A percentile compares a stretch with the other conserved stretches of the same genome.
Evolutionary conservation across 2,113 vertebrate species (phyloP).

Genomic region (Gasterosteus aculeatus): DNA sequence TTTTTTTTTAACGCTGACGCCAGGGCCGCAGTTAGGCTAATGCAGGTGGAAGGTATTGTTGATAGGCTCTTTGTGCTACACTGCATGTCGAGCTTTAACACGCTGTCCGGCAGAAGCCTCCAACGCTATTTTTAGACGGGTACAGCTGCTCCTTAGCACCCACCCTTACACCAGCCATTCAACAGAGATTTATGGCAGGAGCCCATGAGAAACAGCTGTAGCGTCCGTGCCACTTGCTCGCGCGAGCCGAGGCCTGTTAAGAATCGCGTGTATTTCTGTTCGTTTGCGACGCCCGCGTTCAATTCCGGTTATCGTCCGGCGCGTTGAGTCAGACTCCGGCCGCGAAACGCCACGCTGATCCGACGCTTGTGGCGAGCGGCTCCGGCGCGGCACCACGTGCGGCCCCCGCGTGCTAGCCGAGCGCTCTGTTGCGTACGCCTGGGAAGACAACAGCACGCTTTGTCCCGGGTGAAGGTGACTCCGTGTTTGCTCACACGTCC

Average conservation of each 20-base stretch:
- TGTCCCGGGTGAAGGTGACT: slow-evolving; percentile 33
- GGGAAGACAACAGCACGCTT: slow-evolving; percentile 31
- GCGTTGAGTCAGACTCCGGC: slow-evolving; percentile 62
- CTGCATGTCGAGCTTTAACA: slow-evolving; percentile 64
- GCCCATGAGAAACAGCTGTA: slow-evolving; percentile 72
- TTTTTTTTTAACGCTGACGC: slow-evolving; percentile 63
- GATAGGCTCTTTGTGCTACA: slow-evolving; percentile 66
- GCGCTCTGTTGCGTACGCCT: slow-evolving; percentile 23
- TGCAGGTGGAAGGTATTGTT: slow-evolving; percentile 72
- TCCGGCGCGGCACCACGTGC: slow-evolving; percentile 45
- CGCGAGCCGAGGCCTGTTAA: slow-evolving; percentile 17
- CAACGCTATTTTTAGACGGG: slow-evolving; percentile 73
- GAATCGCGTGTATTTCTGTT: slow-evolving; percentile 12
- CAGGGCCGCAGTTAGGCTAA: slow-evolving; percentile 43
- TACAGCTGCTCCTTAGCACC: slow-evolving; percentile 76
- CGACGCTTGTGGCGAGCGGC: slow-evolving; percentile 50
- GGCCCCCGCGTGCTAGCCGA: slow-evolving; percentile 26
- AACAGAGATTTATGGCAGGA: slow-evolving; percentile 70
- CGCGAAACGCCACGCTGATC: slow-evolving; percentile 58
- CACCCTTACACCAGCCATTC: slow-evolving; percentile 70
- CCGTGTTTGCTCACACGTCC: slow-evolving; percentile 15
- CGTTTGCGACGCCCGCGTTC: no score
- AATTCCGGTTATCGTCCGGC: no score
- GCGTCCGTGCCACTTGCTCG: slow-evolving; percentile 54
- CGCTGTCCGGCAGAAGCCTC: slow-evolving; percentile 64